phyloP scores from a whole-genome alignment of 2,888 invertebrate species.

The Serripes groenlandicus region DNA sequence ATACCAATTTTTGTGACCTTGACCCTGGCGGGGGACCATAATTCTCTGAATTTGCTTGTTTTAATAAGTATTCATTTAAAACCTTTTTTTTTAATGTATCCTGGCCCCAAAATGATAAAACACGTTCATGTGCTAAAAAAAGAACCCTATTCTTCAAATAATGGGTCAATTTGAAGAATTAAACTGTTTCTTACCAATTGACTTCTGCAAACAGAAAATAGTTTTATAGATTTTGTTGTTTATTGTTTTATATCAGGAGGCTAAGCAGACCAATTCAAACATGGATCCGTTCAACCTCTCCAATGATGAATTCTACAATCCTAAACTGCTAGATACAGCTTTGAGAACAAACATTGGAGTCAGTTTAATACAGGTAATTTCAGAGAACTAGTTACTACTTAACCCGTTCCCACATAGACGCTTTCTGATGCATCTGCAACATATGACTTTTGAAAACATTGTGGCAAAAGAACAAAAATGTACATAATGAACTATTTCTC shows the following conservation, averaged over 20 bases:
- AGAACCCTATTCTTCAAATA: too few relatives aligned
- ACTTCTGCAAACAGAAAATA: too few relatives aligned
- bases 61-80: too few relatives aligned
- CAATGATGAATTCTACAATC: slow-evolving; percentile 98
- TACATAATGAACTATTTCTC: neutral
- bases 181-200: too few relatives aligned
- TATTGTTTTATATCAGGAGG: slow-evolving; percentile 24
- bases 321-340: slow-evolving; percentile 87
- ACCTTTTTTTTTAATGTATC: too few relatives aligned
- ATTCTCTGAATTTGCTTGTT: too few relatives aligned
- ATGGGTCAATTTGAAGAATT: too few relatives aligned
- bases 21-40: too few relatives aligned
- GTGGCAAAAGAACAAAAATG: neutral
- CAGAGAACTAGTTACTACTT: neutral
- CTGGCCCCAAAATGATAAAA: too few relatives aligned
- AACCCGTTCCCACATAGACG: neutral
- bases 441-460: neutral
- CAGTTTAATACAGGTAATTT: slow-evolving; percentile 89
- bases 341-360: slow-evolving; percentile 90
- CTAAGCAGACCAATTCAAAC: slow-evolving; percentile 64
- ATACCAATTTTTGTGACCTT: too few relatives aligned
- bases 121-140: too few relatives aligned
- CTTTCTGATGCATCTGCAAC: neutral
- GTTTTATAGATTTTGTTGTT: too few relatives aligned
- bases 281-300: slow-evolving; percentile 99